Percentiles rank a stretch among this genome's conserved stretches.
Evolutionary conservation across 2,113 vertebrate genomes (phyloP).

Genomic region (Upupa epops): DNA sequence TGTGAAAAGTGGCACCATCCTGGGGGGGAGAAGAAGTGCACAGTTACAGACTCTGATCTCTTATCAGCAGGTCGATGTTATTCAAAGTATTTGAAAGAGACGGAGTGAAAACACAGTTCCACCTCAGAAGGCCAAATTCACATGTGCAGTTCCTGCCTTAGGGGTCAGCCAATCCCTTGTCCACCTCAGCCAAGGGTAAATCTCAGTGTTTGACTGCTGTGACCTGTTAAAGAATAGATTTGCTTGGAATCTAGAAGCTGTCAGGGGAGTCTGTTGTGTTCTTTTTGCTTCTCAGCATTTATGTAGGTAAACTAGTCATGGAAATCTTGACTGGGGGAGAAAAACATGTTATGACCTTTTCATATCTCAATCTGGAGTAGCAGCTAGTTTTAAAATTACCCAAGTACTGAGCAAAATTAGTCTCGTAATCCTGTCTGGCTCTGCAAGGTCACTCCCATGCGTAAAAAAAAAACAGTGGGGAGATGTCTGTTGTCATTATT

Average conservation of each 20-base stretch:
- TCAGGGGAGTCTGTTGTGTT: not conserved
- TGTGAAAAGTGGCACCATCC: not conserved
- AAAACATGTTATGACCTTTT: not conserved
- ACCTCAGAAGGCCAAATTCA: not conserved
- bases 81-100: not conserved
- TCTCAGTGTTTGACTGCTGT: not conserved
- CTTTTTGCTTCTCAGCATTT: not conserved
- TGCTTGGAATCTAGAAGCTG: not conserved
- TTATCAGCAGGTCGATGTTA: not conserved
- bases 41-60: not conserved
- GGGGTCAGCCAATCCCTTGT: not conserved
- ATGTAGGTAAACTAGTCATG: not conserved
- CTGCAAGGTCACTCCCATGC: not conserved
- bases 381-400: not conserved
- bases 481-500: not conserved
- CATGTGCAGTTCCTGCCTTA: not conserved
- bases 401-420: not conserved
- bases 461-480: not conserved
- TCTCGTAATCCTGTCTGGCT: not conserved
- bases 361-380: not conserved
- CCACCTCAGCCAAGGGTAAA: not conserved
- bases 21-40: accelerated
- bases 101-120: not conserved
- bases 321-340: not conserved
- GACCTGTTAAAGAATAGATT: not conserved